Evolutionary conservation across 1,140 invertebrate species (phyloP).

Genomic region (Rhizoglyphus robini): DNA sequence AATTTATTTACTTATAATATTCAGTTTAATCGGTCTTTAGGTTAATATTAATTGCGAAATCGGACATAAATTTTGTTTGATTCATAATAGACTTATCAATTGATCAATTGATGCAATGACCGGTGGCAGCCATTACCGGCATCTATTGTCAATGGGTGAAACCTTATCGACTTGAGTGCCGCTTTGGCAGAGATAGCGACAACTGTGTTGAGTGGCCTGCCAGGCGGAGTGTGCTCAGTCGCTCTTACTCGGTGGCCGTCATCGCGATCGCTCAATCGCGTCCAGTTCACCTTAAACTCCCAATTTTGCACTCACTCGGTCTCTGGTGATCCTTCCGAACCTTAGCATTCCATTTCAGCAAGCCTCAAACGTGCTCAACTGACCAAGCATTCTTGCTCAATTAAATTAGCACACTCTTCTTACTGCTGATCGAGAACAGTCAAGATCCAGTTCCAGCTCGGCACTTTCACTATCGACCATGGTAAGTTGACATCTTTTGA

Average conservation of each 20-base stretch:
- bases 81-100: neutral
- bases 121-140: neutral
- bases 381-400: too few species aligned
- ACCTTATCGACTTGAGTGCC: neutral
- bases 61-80: too few species aligned
- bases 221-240: neutral
- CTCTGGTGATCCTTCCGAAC: neutral
- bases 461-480: too few species aligned
- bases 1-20: too few species aligned
- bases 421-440: too few species aligned
- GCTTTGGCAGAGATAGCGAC: neutral
- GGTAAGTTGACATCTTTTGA: too few species aligned
- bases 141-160: neutral
- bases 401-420: too few species aligned
- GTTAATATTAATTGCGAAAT: too few species aligned
- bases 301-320: conserved; percentile 2
- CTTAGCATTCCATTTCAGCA: neutral
- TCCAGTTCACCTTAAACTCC: conserved; percentile 5
- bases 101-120: neutral
- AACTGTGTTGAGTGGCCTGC: neutral
- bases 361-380: too few species aligned
- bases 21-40: too few species aligned
- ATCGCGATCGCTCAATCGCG: neutral
- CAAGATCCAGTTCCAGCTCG: too few species aligned
- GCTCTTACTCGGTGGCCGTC: conserved; percentile 5